Base-by-base conservation (phyloP, 2,888 invertebrate species). In the Thysanoteuthis rhombus region DNA sequence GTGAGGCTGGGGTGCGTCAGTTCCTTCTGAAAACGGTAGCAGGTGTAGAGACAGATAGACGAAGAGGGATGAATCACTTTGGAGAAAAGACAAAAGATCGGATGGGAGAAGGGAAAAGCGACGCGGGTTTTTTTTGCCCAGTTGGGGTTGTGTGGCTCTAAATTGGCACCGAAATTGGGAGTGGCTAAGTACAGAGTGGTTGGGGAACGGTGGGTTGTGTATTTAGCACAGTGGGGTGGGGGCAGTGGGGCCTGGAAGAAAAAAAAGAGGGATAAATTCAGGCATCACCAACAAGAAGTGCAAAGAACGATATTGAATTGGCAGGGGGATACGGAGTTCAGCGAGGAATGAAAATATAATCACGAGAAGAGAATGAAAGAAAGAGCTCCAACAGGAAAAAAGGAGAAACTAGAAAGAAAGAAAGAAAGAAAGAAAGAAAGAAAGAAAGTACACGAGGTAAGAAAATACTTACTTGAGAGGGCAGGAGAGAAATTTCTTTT, bases 181-280 rank as follows among this genome's bases (percentile, higher is more conserved):
- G 2, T 52, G 75, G 75, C 10, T 16, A n/a, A 19, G 19, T 16
- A 36, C 16, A 2, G 36, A 36, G 36, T 32, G 75, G 32, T 75
- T n/a, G n/a, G 0, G 12, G 4, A 36, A 19, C 0, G 1, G 16
- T 22, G n/a, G 12, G n/a, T 75, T 75, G n/a, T n/a, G n/a, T 36
- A 6, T 52, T 52, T 52, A 25, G 52, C 6, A 52, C 4, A 25
- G 22, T 19, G 52, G 22, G 22, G 25, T 25, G 4, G 52, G 25
- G 1, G 19, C 25, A 52, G 4, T 4, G 52, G 52, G 52, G 22
- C 19, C 42, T 42, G 42, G 16, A 42, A 42, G 12, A 12, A 42
- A 42, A 42, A 16, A 42, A 42, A 6, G 42, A 42, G 16, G 42
- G 16, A 42, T 42, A 16, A 42, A 42, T 16, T 12, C 42, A 16